Base-by-base conservation (phyloP, 92 coral and sea anemone genomes). In the Siderastrea siderea region DNA sequence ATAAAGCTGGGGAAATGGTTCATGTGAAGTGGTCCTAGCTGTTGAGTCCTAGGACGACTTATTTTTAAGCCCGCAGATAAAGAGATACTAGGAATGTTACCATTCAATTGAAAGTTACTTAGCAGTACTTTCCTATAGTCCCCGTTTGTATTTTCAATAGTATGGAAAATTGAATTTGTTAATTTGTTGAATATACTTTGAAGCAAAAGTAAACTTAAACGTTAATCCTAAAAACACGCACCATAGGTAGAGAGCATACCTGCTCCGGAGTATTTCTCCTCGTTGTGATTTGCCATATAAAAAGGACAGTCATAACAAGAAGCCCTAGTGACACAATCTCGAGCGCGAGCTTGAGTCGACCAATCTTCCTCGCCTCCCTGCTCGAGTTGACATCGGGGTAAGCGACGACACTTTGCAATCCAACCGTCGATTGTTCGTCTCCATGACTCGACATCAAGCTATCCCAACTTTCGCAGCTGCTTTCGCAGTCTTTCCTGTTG, bases 201-300 rank as follows among this genome's bases (percentile, higher is more conserved):
- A 26, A 26, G 38, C 38, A 26, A 26, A 26, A 26, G 38, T 26
- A 26, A 26, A 26, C 38, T 26, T 26, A 26, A 26, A 26, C 38
- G 38, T 0, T 26, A 26, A 26, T 26, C 38, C 38, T 26, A 26
- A 26, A 26, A 26, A 26, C 38, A 26, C 38, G 38, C 38, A 26
- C 38, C 38, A 26, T 26, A 26, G 38, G 38, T 1, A 3, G 7
- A 4, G 6, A 7, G 47, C 47, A 3, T 14, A 73, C 87, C 80
- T 86, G 61, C 4, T 11, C 58, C 10, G 47, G 3, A 55, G 71
- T 47, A 61, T 47, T 44, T 19, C 82, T 62, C 68, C 81, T 91
- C 63, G 75, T 90, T 26, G 93, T 78, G 49, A 95, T 79, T 68
- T 95, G 98, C 98, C 98, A 95, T 1, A 95, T 87, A 65, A 95